A percentile compares a stretch with the other conserved stretches of the same genome.
Evolutionary conservation across 2,113 vertebrate genomes (phyloP).

Genomic region (Hemiscyllium ocellatum): DNA sequence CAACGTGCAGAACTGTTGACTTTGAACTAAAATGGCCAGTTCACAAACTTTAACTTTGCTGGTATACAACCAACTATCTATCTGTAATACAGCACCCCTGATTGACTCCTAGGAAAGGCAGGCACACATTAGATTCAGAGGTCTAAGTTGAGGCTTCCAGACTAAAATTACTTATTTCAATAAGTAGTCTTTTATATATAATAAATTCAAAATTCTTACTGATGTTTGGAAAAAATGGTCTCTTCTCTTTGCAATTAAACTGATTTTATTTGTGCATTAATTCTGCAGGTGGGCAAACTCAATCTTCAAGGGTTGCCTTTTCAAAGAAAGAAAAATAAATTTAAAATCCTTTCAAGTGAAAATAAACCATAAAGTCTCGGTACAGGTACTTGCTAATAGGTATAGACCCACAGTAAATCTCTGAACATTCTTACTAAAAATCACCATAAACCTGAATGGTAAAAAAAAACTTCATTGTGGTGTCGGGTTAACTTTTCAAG

Average conservation of each 20-base stretch:
- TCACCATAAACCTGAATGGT: not conserved
- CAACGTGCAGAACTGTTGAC: too few species aligned
- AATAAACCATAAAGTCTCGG: not conserved
- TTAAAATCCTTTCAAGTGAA: not conserved
- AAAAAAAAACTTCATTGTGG: not conserved
- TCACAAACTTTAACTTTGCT: too few species aligned
- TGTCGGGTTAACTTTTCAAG: not conserved
- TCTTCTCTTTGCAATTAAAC: not conserved
- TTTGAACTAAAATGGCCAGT: too few species aligned
- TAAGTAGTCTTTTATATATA: not conserved
- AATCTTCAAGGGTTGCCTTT: not conserved
- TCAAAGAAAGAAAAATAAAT: too few species aligned
- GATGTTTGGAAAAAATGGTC: not conserved
- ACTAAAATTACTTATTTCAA: not conserved
- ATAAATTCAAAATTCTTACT: not conserved
- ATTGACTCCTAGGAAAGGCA: too few species aligned
- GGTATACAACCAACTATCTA: too few species aligned
- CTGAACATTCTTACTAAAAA: not conserved
- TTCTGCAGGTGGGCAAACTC: not conserved
- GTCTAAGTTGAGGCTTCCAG: not conserved
- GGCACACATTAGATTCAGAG: not conserved
- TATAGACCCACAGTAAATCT: not conserved
- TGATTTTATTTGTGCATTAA: too few species aligned
- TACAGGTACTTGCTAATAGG: not conserved
- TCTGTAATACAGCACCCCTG: too few species aligned